These are phyloP conservation scores for Alviniconcha marisindica DNA, from an alignment of 1,140 invertebrate species.

Conservation along the genomic window DNA sequence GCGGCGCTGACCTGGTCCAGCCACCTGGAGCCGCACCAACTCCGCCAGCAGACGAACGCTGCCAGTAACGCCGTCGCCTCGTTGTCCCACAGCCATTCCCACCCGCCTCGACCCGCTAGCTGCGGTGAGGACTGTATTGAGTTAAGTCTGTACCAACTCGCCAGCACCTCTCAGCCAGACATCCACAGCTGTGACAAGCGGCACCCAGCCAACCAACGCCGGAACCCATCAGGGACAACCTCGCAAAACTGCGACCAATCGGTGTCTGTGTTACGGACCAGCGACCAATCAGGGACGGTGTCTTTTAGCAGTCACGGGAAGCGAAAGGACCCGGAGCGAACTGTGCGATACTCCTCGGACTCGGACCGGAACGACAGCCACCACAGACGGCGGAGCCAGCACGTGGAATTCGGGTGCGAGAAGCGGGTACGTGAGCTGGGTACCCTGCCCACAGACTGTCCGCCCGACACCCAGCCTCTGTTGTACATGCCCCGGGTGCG, in stretches of 20 bases:
- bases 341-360: neutral
- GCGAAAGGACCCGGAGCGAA: neutral
- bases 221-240: neutral
- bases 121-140: neutral
- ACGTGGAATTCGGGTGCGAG: neutral
- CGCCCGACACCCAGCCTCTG: slow-evolving; percentile 19
- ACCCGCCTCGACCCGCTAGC: neutral
- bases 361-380: neutral
- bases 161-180: neutral
- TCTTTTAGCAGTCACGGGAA: slow-evolving; percentile 20
- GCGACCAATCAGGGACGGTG: neutral
- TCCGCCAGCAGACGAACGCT: neutral
- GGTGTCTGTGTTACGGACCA: neutral
- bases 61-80: neutral
- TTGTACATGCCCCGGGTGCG: slow-evolving; percentile 3
- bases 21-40: no score
- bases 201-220: neutral
- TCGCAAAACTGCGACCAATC: slow-evolving; percentile 12
- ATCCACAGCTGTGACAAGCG: neutral
- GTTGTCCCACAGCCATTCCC: neutral
- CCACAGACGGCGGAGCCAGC: neutral
- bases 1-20: no score
- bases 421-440: neutral
- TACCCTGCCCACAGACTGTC: slow-evolving; percentile 1
- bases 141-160: neutral